Evolutionary conservation across 2,113 vertebrate genomes (phyloP), one percentile per base, ranked within the genome.

Genomic region (Mobula birostris): DNA sequence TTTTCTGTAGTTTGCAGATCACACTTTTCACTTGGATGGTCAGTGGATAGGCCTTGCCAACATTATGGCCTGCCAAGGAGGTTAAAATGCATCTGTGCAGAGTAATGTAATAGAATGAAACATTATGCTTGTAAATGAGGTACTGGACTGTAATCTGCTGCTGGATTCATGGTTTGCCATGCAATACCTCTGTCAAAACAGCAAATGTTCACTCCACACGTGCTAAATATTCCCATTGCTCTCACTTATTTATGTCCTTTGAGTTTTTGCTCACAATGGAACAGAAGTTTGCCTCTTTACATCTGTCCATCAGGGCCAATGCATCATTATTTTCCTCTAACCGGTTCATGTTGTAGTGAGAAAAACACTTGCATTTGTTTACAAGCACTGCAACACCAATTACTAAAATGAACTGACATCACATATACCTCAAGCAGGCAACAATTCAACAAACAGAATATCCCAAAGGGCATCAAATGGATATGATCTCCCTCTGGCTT

Each of bases 361-460:
- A 90, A 90, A 32, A n/a, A 90, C 14, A 66, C 85, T 66, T 90
- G 32, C 85, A 90, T 90, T 68, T 66, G 85, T 88, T 90, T 32
- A n/a, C 61, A 90, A 90, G 58, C 29, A 87, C 9, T 87, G 24
- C 14, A 11, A 11, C 56, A 66, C 29, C 85, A 90, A 68, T 66
- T 90, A 68, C 15, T n/a, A 17, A 90, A 90, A 90, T 14, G 27
- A 88, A 66, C 85, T 32, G 61, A 32, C 19, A 74, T 21, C 72
- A 15, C 19, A 66, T n/a, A 19, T 66, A 63, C 61, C 19, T 15
- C 15, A 68, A 27, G 85, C 85, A 90, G 63, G 63, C 61, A 90
- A 17, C 58, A 90, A 88, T 88, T 66, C 85, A 66, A 61, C 63
- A 90, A 90, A 90, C 0, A 66, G 61, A 68, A 32, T 90, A 66